A percentile compares a stretch with the other conserved stretches of the same genome.
Conservation (phyloP, 2,888 invertebrate genomes). For the Cerastis rubricosa region DNA sequence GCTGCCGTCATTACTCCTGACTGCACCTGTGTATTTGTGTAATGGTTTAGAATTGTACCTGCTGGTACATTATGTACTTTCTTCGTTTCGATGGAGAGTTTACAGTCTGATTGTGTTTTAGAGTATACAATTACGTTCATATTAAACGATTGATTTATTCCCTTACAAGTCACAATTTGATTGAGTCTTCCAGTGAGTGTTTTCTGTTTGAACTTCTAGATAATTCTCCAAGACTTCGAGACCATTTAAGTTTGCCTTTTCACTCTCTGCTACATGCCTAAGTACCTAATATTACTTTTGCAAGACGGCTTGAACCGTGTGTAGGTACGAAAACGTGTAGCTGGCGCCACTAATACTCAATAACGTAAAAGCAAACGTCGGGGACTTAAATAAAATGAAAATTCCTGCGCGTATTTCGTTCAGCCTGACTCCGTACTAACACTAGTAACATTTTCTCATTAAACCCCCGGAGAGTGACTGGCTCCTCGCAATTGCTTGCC, state of each 20-base stretch:
- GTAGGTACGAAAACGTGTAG: conserved; percentile 28
- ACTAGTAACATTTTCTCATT: conserved; percentile 53
- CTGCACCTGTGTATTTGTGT: conserved; percentile 63
- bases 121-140: neutral
- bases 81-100: neutral
- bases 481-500: conserved; percentile 41
- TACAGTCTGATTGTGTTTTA: neutral
- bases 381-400: conserved; percentile 55
- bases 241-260: neutral
- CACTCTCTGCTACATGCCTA: neutral
- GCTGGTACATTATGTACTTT: conserved; percentile 19
- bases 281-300: conserved; percentile 23
- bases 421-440: conserved; percentile 3
- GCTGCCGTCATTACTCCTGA: conserved; percentile 64
- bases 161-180: neutral
- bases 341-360: conserved; percentile 29
- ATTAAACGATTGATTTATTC: neutral
- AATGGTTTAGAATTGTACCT: conserved; percentile 51
- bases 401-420: conserved; percentile 34
- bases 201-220: neutral
- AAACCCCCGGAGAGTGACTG: conserved; percentile 32
- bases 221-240: neutral
- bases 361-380: conserved; percentile 51
- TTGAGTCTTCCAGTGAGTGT: neutral
- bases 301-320: conserved; percentile 13